Evolutionary conservation across 2,888 invertebrate species (phyloP), one percentile per base, ranked within the genome.

Genomic region (Operophtera brumata): DNA sequence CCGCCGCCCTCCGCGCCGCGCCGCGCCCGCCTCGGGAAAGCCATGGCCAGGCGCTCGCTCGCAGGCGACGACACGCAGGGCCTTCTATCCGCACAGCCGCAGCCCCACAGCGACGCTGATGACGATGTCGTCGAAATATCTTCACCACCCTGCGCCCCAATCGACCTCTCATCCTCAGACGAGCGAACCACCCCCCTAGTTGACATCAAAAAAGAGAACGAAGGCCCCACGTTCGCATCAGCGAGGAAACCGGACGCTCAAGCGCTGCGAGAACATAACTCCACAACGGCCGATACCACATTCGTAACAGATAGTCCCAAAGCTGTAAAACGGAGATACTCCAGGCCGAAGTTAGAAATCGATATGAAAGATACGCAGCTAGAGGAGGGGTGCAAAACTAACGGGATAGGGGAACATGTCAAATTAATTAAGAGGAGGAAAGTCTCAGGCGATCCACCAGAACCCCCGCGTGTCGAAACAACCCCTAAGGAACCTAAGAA

Each of bases 11-110:
- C 69, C 64, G 91, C 84, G 4, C 86, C 86, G 9, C 77, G 90
- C 37, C 78, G 90, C 35, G 90, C 90, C 0, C 81, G 90, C 6
- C 83, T 91, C 36, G 90, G 89, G 43, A 94, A 94, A 74, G 93
- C 91, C 26, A 94, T 94, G 93, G 94, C 93, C 7, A 84, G 94
- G 13, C 92, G 93, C 65, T 91, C 91, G 20, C 87, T 92, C 45
- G 91, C 85, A 6, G 88, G 90, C n/a, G 89, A 90, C 49, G 90
- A 91, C 60, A 92, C 91, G 36, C 88, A 86, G 35, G 88, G 86
- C 12, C 84, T 92, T 0, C 69, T 92, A 30, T 64, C 78, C 0
- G 77, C 69, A 0, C 80, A 82, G 1, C 77, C 73, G 39, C 79
- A 84, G 26, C 75, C 82, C 43, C 83, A 85, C 56, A 89, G 90